A percentile compares a stretch with the other conserved stretches of the same genome.
These are phyloP conservation scores for Morus bassanus DNA, from an alignment of 2,797 vertebrate genomes.

Conservation along the genomic window DNA sequence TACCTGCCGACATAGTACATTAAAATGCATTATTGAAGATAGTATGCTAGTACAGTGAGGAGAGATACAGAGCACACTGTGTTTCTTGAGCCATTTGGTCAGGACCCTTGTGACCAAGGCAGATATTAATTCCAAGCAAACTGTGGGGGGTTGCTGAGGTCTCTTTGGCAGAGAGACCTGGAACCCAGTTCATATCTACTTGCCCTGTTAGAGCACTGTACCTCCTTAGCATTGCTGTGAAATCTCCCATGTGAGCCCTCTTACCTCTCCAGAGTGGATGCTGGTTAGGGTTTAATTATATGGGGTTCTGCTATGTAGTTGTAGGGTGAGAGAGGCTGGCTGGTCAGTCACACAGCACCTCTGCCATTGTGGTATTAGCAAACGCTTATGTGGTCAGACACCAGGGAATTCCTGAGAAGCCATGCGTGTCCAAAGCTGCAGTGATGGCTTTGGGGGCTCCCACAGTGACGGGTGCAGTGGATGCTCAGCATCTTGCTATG, in stretches of 20 bases:
- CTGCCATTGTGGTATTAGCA: background rate
- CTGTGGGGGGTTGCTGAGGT: background rate
- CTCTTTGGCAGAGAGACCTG: background rate
- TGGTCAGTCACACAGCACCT: background rate
- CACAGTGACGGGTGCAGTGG: background rate
- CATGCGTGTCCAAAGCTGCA: accelerated
- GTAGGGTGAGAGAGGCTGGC: background rate
- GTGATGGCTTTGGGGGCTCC: background rate
- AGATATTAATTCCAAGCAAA: background rate
- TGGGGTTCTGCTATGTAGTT: background rate
- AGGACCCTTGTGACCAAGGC: background rate
- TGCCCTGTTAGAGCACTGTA: background rate
- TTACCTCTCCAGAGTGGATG: background rate
- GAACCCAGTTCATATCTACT: background rate
- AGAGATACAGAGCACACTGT: background rate
- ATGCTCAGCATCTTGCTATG: slow-evolving; percentile 38
- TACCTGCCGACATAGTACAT: slow-evolving; percentile 13
- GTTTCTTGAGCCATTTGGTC: background rate
- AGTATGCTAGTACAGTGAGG: background rate
- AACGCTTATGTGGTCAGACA: background rate
- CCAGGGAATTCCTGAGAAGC: slow-evolving; percentile 35
- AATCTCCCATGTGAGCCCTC: background rate
- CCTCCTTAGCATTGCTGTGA: background rate
- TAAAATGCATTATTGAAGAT: slow-evolving; percentile 37
- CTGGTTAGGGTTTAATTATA: background rate